Conservation (phyloP, 1,140 invertebrate genomes). For the Drosophila erecta region DNA sequence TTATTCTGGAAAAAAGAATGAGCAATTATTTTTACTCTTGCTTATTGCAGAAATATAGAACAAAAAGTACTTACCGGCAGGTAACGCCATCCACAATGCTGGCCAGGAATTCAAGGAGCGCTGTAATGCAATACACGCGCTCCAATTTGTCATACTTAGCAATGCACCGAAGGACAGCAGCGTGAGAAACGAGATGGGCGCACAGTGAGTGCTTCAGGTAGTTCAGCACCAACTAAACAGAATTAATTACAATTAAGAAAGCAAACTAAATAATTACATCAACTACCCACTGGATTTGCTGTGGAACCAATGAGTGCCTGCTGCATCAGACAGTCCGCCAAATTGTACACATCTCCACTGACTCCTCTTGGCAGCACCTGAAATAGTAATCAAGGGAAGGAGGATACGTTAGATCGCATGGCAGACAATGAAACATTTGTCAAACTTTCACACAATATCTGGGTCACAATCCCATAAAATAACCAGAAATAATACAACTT, state of each 20-base stretch:
- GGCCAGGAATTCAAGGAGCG: conserved; percentile 94
- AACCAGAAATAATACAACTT: not conserved
- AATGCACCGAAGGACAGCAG: conserved; percentile 94
- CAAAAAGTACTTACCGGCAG: conserved; percentile 72
- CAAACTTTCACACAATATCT: conserved; percentile 12
- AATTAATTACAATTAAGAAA: not conserved
- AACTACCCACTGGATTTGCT: conserved; percentile 88
- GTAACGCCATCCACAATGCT: conserved; percentile 90
- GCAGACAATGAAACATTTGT: conserved; percentile 5
- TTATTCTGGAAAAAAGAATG: conserved; percentile 86
- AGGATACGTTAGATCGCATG: not conserved
- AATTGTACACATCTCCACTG: conserved; percentile 95
- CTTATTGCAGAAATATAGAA: not conserved
- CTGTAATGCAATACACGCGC: conserved; percentile 94
- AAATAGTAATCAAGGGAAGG: not conserved
- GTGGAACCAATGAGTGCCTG: conserved; percentile 96
- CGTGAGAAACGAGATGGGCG: conserved; percentile 95
- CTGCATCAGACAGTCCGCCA: conserved; percentile 96
- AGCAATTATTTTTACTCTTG: not conserved
- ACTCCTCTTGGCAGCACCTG: conserved; percentile 92
- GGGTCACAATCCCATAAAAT: conserved; percentile 12
- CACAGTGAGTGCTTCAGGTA: conserved; percentile 96
- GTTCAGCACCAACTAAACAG: conserved; percentile 91
- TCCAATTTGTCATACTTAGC: conserved; percentile 95
- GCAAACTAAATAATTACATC: not conserved